Evolutionary conservation across 2,113 vertebrate genomes (phyloP).

Genomic region (Circaetus cinerascens): DNA sequence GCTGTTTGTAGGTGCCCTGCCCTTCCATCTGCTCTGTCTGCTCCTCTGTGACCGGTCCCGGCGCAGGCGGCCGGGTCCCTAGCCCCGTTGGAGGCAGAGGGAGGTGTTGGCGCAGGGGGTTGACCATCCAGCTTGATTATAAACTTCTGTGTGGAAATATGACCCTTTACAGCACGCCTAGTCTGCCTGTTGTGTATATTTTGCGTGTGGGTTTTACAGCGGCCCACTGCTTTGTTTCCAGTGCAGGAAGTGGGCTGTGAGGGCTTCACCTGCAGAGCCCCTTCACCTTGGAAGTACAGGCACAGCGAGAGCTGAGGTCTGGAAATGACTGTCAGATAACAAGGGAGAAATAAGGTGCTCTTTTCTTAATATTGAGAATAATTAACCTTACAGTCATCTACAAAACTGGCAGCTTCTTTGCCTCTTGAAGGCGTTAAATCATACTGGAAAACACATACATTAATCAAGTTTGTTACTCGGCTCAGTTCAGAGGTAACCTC

Average conservation of each 20-base stretch:
- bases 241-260: no score
- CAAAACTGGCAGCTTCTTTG: background rate
- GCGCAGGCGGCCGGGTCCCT: background rate
- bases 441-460: background rate
- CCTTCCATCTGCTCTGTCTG: rapidly evolving
- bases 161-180: background rate
- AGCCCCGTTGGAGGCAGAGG: background rate
- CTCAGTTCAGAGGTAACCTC: background rate
- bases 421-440: background rate
- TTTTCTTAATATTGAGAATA: background rate
- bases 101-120: background rate
- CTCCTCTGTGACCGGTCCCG: no score
- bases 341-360: background rate
- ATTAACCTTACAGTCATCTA: background rate
- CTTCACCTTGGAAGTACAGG: no score
- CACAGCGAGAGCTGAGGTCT: rapidly evolving
- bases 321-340: background rate
- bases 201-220: background rate
- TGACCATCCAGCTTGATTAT: no score
- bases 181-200: rapidly evolving
- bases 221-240: background rate
- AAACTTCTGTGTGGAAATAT: no score
- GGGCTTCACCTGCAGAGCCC: background rate
- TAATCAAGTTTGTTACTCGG: rapidly evolving
- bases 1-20: background rate